These are phyloP conservation scores for Mohoua ochrocephala DNA, from an alignment of 2,113 vertebrate genomes.

Conservation along the genomic window DNA sequence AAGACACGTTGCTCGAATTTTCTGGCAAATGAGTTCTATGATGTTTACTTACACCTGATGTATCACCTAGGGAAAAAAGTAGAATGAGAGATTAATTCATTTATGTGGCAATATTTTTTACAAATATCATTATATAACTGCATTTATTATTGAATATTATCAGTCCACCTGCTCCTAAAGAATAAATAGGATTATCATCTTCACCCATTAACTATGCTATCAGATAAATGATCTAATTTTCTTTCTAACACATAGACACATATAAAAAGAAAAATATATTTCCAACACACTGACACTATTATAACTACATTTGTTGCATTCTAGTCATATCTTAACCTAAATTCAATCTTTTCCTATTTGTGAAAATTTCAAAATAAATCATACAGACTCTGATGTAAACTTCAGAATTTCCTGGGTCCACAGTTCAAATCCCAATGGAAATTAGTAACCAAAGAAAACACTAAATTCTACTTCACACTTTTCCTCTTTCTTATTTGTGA, in stretches of 20 bases:
- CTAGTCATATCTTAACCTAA: background rate
- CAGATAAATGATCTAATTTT: background rate
- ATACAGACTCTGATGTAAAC: background rate
- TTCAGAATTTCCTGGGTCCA: background rate
- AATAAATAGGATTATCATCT: background rate
- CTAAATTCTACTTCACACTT: constrained; percentile 5
- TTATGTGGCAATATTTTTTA: background rate
- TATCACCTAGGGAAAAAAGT: constrained; percentile 59
- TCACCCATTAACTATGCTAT: background rate
- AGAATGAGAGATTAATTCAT: background rate
- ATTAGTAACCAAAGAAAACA: constrained; percentile 2
- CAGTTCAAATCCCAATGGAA: constrained; percentile 11
- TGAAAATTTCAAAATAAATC: background rate
- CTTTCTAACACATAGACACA: background rate
- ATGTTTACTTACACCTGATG: constrained; percentile 31
- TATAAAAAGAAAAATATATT: background rate
- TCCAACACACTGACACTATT: background rate
- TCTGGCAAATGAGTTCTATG: constrained; percentile 67
- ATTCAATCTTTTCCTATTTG: background rate
- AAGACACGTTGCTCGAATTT: constrained; percentile 71
- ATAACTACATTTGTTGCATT: background rate
- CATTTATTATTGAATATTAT: background rate
- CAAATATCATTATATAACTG: background rate
- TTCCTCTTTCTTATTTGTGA: background rate
- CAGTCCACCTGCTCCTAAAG: background rate